Base-by-base conservation (phyloP, 2,888 invertebrate genomes). In the Xanthia togata region DNA sequence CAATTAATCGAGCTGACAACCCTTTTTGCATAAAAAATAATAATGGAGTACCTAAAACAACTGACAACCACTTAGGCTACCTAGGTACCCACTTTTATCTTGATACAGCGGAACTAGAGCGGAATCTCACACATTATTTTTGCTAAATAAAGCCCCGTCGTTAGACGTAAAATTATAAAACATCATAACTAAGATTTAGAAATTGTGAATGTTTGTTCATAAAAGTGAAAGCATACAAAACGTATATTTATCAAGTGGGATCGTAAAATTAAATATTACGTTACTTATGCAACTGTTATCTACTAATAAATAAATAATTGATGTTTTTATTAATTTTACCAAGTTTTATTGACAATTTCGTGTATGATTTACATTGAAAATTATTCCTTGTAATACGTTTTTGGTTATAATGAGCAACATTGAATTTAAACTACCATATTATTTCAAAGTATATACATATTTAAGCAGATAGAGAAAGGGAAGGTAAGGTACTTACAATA, bases 201-300 rank as follows among this genome's bases (percentile, higher is more conserved):
- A 89, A 89, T 89, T 87, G 83, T 89, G 89, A 90, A 91, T 85
- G 85, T 88, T 90, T 84, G 85, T 81, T 89, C 86, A 82, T 86
- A 90, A 89, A 90, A 91, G 91, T 90, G 90, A 91, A 91, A 91
- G 90, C 87, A 84, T 79, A 77, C 77, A 76, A 86, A 81, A 83
- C 89, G 77, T 82, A 83, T 77, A 67, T 85, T 79, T 87, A 87
- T 80, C 75, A 81, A 76, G 72, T 74, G 70, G 71, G 63, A 79
- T 89, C 77, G 76, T 85, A 80, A 80, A 74, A 84, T 73, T 67
- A 76, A 81, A 77, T 84, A 73, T 70, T 77, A 79, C 78, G 75
- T 87, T 77, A 57, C 71, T 74, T 82, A 86, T 64, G 64, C 81
- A 83, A 88, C 71, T 78, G 64, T 70, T 76, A 74, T 44, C 55